Conservation (phyloP, 2,888 invertebrate genomes). For the Stenotaenia linearis region DNA sequence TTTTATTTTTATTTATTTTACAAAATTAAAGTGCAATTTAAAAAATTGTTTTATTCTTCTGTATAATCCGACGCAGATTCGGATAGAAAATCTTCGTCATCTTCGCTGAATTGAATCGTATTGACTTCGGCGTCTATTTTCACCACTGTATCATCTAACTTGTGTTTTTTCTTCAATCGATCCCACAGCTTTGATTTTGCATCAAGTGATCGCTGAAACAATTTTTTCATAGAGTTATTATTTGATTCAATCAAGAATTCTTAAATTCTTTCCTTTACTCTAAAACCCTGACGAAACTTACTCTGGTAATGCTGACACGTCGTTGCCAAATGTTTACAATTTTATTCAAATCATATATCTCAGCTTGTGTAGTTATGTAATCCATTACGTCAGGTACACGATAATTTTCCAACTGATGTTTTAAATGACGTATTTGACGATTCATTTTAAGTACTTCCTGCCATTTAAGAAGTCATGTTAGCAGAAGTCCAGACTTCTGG, state of each 20-base stretch:
- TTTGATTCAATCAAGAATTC: too few species aligned
- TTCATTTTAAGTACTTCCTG: background rate
- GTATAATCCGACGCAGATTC: too few species aligned
- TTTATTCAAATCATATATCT: slow-evolving; percentile 2
- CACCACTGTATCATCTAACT: background rate
- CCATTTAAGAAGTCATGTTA: background rate
- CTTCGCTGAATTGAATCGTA: background rate
- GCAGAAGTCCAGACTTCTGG: background rate
- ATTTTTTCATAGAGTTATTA: background rate
- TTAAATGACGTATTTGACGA: background rate
- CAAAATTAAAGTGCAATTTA: too few species aligned
- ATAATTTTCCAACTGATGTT: slow-evolving; percentile 7
- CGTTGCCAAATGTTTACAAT: background rate
- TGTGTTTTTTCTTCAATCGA: background rate
- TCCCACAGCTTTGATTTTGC: background rate
- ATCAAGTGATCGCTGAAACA: background rate
- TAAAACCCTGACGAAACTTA: background rate
- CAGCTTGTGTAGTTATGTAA: slow-evolving; percentile 26
- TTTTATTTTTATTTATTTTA: background rate
- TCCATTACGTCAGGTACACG: slow-evolving; percentile 27
- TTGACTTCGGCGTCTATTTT: background rate
- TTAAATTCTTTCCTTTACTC: too few species aligned
- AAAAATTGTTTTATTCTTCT: too few species aligned
- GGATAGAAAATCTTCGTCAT: background rate
- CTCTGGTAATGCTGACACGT: background rate